Percentiles rank a stretch among this genome's conserved stretches.
Conservation (phyloP, 2,888 invertebrate species). For the Hirtodrosophila cameraria region DNA sequence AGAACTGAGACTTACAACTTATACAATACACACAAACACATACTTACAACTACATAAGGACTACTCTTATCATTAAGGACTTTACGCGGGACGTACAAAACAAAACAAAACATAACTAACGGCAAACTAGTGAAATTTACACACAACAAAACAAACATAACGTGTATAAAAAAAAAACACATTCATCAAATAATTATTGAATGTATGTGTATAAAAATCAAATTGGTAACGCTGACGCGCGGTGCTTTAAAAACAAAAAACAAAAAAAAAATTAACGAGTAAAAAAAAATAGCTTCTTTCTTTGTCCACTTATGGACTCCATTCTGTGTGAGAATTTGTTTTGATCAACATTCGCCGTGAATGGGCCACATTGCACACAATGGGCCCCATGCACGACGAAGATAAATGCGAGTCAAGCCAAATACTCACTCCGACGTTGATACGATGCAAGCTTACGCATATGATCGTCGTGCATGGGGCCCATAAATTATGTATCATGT, state of each 20-base stretch:
- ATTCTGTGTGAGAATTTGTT: too few relatives aligned
- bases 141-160: constrained; percentile 36
- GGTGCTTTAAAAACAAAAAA: constrained; percentile 59
- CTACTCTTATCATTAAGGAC: constrained; percentile 56
- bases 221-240: constrained; percentile 70
- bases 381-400: too few relatives aligned
- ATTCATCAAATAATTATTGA: constrained; percentile 38
- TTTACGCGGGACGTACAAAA: constrained; percentile 58
- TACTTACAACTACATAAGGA: constrained; percentile 64
- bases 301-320: not conserved
- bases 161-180: constrained; percentile 7
- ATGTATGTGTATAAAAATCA: constrained; percentile 9
- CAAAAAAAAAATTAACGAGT: constrained; percentile 7
- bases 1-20: constrained; percentile 77
- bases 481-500: constrained; percentile 13
- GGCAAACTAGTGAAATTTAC: constrained; percentile 73
- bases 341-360: too few relatives aligned
- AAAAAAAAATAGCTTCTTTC: constrained; percentile 3
- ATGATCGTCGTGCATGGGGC: too few relatives aligned
- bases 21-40: constrained; percentile 56
- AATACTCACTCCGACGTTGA: too few relatives aligned
- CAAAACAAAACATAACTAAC: too few relatives aligned
- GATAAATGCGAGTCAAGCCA: too few relatives aligned
- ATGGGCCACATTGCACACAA: too few relatives aligned
- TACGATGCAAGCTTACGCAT: too few relatives aligned